These are phyloP conservation scores for Oreortyx pictus DNA, from an alignment of 2,797 vertebrate genomes.

Conservation along the genomic window DNA sequence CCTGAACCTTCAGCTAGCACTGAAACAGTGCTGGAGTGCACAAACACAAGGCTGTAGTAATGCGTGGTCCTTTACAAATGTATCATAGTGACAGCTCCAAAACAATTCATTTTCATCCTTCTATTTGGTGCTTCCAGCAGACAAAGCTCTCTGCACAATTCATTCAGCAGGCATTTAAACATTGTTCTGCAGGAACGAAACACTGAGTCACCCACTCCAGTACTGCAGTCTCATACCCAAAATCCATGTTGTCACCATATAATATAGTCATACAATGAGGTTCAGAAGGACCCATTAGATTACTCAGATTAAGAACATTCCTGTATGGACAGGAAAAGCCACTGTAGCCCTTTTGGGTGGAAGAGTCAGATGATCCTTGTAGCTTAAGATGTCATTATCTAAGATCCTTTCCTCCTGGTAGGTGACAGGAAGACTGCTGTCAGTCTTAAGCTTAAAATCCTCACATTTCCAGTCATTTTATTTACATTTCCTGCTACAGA, in stretches of 20 bases:
- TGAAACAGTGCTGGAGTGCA: background rate
- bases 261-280: background rate
- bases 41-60: background rate
- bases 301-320: slow-evolving; percentile 19
- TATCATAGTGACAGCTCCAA: background rate
- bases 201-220: background rate
- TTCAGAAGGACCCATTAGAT: background rate
- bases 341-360: background rate
- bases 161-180: background rate
- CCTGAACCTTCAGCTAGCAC: background rate
- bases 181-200: background rate
- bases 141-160: background rate
- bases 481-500: background rate
- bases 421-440: background rate
- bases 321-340: background rate
- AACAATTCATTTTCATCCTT: background rate
- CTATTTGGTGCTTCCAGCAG: background rate
- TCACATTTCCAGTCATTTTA: background rate
- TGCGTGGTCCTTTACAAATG: background rate
- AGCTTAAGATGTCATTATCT: background rate
- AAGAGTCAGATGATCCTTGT: slow-evolving; percentile 16
- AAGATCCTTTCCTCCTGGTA: background rate
- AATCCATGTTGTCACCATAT: background rate
- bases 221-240: background rate
- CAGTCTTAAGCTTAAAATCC: background rate